These are phyloP conservation scores for Eucidaris tribuloides DNA, from an alignment of 35 echinoderm and acorn worm genomes.

Conservation along the genomic window DNA sequence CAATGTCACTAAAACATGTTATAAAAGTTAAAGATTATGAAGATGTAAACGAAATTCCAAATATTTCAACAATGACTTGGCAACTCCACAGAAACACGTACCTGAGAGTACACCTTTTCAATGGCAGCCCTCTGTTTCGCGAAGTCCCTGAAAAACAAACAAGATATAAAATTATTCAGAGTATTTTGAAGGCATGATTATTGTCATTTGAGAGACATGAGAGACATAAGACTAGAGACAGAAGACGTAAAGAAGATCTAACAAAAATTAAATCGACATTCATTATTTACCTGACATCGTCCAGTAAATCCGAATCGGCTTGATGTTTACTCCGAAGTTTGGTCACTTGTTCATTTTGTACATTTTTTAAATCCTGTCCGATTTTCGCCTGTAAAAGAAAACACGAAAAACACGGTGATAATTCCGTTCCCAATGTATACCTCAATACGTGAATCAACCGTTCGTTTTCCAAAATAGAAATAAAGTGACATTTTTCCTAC, in stretches of 20 bases:
- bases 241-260: no score
- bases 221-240: no score
- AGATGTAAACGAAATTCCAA: no score
- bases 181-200: no score
- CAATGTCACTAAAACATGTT: no score
- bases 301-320: slow-evolving; percentile 40
- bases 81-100: neutral
- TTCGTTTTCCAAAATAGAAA: neutral
- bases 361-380: slow-evolving; percentile 30
- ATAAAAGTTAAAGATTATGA: no score
- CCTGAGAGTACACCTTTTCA: slow-evolving; percentile 51
- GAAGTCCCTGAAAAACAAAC: slow-evolving; percentile 40
- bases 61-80: neutral
- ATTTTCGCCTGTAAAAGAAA: slow-evolving; percentile 46
- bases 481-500: neutral
- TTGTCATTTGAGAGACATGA: no score
- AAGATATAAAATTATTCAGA: neutral
- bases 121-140: slow-evolving; percentile 41
- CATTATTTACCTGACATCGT: slow-evolving; percentile 43
- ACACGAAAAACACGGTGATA: neutral
- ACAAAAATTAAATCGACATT: no score
- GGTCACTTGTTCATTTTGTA: slow-evolving; percentile 32
- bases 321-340: slow-evolving; percentile 48
- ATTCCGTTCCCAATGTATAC: neutral
- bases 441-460: neutral